These are phyloP conservation scores for human (Homo sapiens) DNA, from an alignment of 2,113 vertebrate species.

Conservation along the genomic window GRCh38 chr7:117255501-117256000, in stretches of 20 bases:
- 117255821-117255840: too few species aligned
- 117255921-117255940: background rate
- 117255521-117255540: background rate
- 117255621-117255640: background rate
- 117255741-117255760: too few species aligned
- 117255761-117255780: background rate
- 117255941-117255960: background rate
- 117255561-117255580: too few species aligned
- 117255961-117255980: background rate
- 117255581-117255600: background rate
- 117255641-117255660: background rate
- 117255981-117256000: fast-evolving
- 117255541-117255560: background rate
- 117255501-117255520: background rate
- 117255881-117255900: background rate
- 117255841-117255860: background rate
- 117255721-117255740: background rate
- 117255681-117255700: background rate
- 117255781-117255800: background rate
- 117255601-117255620: background rate
- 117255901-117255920: background rate
- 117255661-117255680: background rate
- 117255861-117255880: background rate
- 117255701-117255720: background rate
- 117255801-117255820: background rate